Percentiles rank a stretch among this genome's conserved stretches.
phyloP scores from a whole-genome alignment of 2,113 vertebrate genomes.

The Caretta caretta region DNA sequence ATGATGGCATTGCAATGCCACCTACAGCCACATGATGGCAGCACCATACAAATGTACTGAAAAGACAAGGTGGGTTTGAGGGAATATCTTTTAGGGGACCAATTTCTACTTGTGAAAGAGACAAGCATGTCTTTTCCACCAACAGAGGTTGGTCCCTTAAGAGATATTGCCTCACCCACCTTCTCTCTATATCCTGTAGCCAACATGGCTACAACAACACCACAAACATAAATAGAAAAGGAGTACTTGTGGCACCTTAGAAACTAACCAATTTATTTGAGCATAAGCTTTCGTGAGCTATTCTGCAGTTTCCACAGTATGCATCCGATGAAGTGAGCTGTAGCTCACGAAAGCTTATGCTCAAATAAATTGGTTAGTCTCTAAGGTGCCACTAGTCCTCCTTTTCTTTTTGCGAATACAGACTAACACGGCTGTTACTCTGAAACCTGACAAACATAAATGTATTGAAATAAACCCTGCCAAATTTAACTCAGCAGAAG shows the following conservation, averaged over 20 bases:
- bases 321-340: too few species aligned
- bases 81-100: neutral
- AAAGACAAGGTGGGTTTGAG: neutral
- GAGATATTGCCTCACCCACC: neutral
- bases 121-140: neutral
- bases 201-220: neutral
- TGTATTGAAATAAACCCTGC: neutral
- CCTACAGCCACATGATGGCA: neutral
- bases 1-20: neutral
- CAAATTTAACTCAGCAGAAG: neutral
- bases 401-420: too few species aligned
- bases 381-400: too few species aligned
- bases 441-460: neutral
- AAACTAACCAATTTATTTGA: too few species aligned
- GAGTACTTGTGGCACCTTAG: too few species aligned
- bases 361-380: too few species aligned
- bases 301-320: too few species aligned
- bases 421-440: too few species aligned
- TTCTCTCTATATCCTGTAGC: neutral
- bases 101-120: neutral
- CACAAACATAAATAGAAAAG: neutral
- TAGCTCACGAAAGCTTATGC: too few species aligned
- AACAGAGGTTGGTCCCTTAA: neutral
- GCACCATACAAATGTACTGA: neutral
- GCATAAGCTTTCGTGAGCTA: too few species aligned